Evolutionary conservation across 92 coral and sea anemone species (phyloP), one percentile per base, ranked within the genome.

Genomic region (Chrysogorgia sp.): DNA sequence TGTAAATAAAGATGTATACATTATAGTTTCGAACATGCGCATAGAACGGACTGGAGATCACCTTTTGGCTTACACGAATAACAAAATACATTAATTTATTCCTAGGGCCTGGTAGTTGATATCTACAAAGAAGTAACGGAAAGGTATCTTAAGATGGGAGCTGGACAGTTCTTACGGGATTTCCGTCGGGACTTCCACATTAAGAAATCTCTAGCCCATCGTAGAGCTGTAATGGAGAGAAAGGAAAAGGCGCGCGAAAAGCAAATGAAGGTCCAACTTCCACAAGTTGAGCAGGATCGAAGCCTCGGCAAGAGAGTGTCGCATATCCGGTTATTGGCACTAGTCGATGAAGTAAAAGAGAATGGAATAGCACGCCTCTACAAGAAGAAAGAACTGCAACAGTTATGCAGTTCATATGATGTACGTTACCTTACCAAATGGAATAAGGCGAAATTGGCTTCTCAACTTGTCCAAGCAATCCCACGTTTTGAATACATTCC

Each of bases 171-270:
- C 26, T 60, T 60, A 29, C 67, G 67, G 5, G 26, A 8, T 60
- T 60, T 60, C 23, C 67, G 56, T 12, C 34, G 74, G 34, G 74
- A 67, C 37, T 67, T 19, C 40, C 74, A 67, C 56, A 35, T 67
- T 7, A 37, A 40, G 33, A 67, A 43, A 43, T 67, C 74, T n/a
- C 74, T 67, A 1, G 74, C 74, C 17, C 74, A 37, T 17, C 74
- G 56, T 15, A 41, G 40, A 55, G 26, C 23, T 1, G 26, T 67
- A 21, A 19, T 67, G 53, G 19, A 19, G 30, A 37, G 45, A 22
- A 67, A 40, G 33, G 45, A 67, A 25, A 67, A 67, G 74, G 74
- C 74, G 9, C 50, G 28, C 17, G 33, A 67, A 13, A 67, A 67
- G 2, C 52, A 41, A n/a, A 34, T 67, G 74, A 67, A 67, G 28